phyloP scores from a whole-genome alignment of 2,888 invertebrate genomes.

The Aleiodes alternator region DNA sequence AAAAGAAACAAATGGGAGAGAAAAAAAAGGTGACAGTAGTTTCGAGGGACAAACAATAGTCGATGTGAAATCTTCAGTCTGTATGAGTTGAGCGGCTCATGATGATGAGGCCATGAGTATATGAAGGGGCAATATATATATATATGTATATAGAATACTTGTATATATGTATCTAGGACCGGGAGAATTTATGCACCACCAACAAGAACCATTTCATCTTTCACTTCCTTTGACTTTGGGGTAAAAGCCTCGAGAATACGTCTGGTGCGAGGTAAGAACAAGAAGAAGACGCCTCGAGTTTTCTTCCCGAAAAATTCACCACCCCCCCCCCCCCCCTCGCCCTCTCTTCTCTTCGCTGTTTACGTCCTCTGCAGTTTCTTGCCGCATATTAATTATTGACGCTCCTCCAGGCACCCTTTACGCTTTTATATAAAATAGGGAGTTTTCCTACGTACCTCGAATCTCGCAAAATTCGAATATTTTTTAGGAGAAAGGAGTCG shows the following conservation, averaged over 20 bases:
- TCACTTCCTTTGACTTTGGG: constrained; percentile 10
- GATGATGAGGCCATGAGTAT: constrained; percentile 44
- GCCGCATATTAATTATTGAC: constrained; percentile 33
- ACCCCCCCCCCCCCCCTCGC: no score
- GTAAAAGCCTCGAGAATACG: constrained; percentile 10
- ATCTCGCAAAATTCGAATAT: no score
- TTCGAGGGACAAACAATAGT: constrained; percentile 6
- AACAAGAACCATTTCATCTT: constrained; percentile 19
- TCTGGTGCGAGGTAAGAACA: background rate
- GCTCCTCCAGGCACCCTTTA: constrained; percentile 11
- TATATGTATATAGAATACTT: background rate
- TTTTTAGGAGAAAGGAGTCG: no score
- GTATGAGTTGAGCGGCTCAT: constrained; percentile 52
- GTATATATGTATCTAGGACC: no score
- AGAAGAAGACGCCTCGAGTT: background rate
- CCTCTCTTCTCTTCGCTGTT: no score
- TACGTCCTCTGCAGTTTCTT: background rate
- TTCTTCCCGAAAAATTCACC: constrained; percentile 4
- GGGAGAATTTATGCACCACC: constrained; percentile 14
- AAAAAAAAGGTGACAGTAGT: constrained; percentile 41
- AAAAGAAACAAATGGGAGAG: constrained; percentile 19
- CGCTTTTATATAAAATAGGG: constrained; percentile 5
- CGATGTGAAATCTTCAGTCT: constrained; percentile 33
- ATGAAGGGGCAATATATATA: background rate
- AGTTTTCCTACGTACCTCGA: no score